Evolutionary conservation across 2,113 vertebrate species (phyloP).

Genomic region (Nothobranchius furzeri): DNA sequence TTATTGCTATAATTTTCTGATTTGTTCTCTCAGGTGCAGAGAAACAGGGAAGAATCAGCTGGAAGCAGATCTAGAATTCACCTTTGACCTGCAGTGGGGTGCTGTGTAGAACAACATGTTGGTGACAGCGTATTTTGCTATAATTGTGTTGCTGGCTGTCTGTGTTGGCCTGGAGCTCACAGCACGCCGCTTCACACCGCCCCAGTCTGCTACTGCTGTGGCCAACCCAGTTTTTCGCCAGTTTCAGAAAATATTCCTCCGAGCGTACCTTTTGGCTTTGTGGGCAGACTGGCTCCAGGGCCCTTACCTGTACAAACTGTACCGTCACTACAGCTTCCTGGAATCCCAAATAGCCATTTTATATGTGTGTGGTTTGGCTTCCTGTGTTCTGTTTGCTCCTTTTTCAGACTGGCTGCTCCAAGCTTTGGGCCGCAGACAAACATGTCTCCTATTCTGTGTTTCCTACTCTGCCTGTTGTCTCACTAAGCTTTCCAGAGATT

Average conservation of each 20-base stretch:
- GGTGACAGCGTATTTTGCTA: constrained; percentile 83
- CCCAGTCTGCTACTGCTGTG: constrained; percentile 65
- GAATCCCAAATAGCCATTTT: constrained; percentile 93
- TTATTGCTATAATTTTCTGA: no score
- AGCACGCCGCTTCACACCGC: constrained; percentile 77
- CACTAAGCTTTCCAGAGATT: constrained; percentile 89
- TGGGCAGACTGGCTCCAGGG: constrained; percentile 94
- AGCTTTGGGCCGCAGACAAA: constrained; percentile 83
- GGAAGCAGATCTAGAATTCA: constrained; percentile 1
- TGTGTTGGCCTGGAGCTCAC: constrained; percentile 85
- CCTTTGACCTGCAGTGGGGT: constrained; percentile 32
- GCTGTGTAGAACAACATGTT: constrained; percentile 79
- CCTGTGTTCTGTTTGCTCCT: constrained; percentile 86
- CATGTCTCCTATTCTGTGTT: constrained; percentile 89
- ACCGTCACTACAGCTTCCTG: constrained; percentile 92
- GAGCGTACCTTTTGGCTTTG: constrained; percentile 87
- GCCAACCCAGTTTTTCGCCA: constrained; percentile 87
- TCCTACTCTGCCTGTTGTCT: constrained; percentile 87
- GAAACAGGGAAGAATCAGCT: constrained; percentile 1
- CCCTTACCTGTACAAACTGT: constrained; percentile 94
- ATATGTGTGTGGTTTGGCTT: constrained; percentile 90
- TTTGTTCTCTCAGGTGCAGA: constrained; percentile 38
- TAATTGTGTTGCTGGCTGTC: constrained; percentile 79
- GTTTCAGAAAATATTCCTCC: constrained; percentile 86
- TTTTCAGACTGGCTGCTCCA: constrained; percentile 85